Conservation (phyloP, 2,797 vertebrate genomes). For the Petrocephalus schoutedeni region DNA sequence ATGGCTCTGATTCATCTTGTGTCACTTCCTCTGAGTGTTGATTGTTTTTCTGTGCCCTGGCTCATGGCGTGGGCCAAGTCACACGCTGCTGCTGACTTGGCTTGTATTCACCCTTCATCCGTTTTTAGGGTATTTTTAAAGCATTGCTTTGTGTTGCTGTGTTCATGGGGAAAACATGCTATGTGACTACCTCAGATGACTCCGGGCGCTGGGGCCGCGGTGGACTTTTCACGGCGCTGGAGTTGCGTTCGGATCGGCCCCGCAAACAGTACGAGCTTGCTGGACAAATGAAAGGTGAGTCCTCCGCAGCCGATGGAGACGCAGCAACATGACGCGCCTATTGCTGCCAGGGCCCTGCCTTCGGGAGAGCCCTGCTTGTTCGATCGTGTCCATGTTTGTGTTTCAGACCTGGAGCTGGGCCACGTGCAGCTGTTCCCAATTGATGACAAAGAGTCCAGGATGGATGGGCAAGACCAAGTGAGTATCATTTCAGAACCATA, state of each 20-base stretch:
- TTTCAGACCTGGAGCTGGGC: conserved; percentile 78
- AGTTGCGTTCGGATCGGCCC: conserved; percentile 75
- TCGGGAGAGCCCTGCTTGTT: neutral
- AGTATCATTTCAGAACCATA: conserved; percentile 29
- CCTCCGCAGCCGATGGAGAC: neutral
- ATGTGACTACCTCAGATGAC: conserved; percentile 66
- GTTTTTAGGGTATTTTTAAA: neutral
- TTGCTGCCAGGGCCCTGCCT: neutral
- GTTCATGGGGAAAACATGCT: neutral
- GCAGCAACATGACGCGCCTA: too few relatives aligned
- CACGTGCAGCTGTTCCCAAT: conserved; percentile 79
- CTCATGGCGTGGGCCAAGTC: neutral
- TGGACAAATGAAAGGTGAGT: conserved; percentile 84
- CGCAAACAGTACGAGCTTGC: conserved; percentile 78
- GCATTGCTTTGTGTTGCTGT: neutral
- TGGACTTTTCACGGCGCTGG: conserved; percentile 84
- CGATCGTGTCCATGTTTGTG: conserved; percentile 9
- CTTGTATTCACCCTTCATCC: neutral
- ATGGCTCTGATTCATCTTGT: neutral
- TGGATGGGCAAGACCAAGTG: conserved; percentile 74
- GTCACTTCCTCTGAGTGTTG: neutral
- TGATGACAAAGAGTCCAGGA: conserved; percentile 80
- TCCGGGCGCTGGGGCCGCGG: conserved; percentile 83
- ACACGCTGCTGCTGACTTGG: neutral
- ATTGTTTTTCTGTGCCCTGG: neutral